Percentiles rank a stretch among this genome's conserved stretches.
Evolutionary conservation across 2,888 invertebrate genomes (phyloP).

Genomic region (Pinctada fucata): DNA sequence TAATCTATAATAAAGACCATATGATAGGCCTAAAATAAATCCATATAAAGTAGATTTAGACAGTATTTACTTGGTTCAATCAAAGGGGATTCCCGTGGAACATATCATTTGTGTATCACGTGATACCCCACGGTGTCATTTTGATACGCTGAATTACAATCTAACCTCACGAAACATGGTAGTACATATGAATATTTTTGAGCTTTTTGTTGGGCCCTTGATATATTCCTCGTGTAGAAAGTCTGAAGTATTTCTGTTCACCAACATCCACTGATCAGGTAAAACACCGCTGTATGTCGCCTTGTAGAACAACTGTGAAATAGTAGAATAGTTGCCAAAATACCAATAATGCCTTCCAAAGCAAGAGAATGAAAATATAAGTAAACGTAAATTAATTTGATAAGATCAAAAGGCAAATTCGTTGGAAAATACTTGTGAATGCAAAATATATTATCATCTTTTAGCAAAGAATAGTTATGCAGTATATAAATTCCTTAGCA

Average conservation of each 20-base stretch:
- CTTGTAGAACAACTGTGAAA: constrained; percentile 66
- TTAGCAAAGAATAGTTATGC: no score
- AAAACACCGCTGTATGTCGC: constrained; percentile 64
- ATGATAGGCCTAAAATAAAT: no score
- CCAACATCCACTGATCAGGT: constrained; percentile 63
- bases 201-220: constrained; percentile 39
- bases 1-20: no score
- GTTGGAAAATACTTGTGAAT: no score
- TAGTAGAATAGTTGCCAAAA: background rate
- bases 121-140: no score
- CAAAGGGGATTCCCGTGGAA: no score
- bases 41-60: no score
- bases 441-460: no score
- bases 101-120: no score
- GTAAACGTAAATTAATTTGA: background rate
- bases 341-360: background rate
- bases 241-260: constrained; percentile 54
- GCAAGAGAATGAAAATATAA: background rate
- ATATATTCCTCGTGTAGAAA: constrained; percentile 30
- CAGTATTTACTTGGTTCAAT: no score
- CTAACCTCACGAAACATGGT: constrained; percentile 73
- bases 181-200: constrained; percentile 70
- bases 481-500: background rate
- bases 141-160: no score
- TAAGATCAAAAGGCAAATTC: background rate